Conservation (phyloP, 23 tunicate species). For the Trididemnum nubilum region DNA sequence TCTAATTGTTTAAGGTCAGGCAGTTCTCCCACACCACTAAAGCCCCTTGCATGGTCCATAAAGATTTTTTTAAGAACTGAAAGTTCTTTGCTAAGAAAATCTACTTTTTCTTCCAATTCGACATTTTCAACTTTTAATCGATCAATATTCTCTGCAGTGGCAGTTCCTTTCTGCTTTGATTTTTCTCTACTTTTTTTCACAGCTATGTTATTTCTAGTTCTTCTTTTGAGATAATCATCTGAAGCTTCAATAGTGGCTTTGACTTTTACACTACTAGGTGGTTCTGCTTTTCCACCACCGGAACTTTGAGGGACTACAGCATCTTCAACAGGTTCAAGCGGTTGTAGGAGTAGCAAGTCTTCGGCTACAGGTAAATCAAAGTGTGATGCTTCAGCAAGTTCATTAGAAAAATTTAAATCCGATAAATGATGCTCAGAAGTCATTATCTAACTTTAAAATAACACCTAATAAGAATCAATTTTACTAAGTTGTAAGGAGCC, state of each 20-base stretch:
- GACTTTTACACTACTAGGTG: conserved; percentile 59
- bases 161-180: conserved; percentile 50
- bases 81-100: conserved; percentile 61
- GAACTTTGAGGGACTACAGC: not conserved
- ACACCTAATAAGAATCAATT: too few species aligned
- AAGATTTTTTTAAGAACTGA: conserved; percentile 63
- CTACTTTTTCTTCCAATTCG: conserved; percentile 56
- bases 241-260: conserved; percentile 10
- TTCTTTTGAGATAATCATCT: conserved; percentile 54
- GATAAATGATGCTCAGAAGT: too few species aligned
- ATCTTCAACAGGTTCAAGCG: too few species aligned
- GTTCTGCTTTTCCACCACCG: conserved; percentile 61
- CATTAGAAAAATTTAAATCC: too few species aligned
- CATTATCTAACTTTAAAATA: too few species aligned
- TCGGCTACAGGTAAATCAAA: too few species aligned
- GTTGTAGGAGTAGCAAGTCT: too few species aligned
- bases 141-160: conserved; percentile 54
- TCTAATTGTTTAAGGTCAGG: conserved; percentile 73
- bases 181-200: conserved; percentile 86
- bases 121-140: conserved; percentile 67
- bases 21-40: conserved; percentile 45
- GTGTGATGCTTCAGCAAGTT: too few species aligned
- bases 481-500: too few species aligned
- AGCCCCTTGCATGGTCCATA: conserved; percentile 88
- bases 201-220: conserved; percentile 81